A percentile compares a stretch with the other conserved stretches of the same genome.
These are phyloP conservation scores for Apogon hyalosoma DNA, from an alignment of 2,797 vertebrate species.

Conservation along the genomic window DNA sequence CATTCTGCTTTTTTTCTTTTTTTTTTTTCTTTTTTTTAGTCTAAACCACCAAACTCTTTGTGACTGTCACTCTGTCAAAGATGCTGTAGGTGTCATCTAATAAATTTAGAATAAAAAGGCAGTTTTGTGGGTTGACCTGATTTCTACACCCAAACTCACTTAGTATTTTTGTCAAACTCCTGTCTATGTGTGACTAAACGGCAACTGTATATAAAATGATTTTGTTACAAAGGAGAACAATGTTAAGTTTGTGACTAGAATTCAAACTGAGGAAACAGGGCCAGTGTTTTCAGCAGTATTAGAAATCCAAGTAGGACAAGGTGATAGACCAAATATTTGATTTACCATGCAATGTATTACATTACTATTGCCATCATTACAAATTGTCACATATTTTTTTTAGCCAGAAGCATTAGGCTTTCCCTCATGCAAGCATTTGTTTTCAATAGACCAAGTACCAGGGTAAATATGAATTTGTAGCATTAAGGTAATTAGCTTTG, in stretches of 20 bases:
- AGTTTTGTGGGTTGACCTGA: constrained; percentile 10
- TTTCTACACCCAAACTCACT: constrained; percentile 3
- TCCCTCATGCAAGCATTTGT: too few relatives aligned
- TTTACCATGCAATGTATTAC: too few relatives aligned
- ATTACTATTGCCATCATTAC: too few relatives aligned
- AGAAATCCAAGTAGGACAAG: too few relatives aligned
- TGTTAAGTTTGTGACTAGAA: constrained; percentile 15
- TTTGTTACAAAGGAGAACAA: constrained; percentile 24
- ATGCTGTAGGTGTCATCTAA: constrained; percentile 1
- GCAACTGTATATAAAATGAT: not conserved
- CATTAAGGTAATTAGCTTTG: too few relatives aligned
- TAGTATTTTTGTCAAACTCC: too few relatives aligned
- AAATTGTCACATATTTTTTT: too few relatives aligned
- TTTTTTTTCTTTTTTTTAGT: not conserved
- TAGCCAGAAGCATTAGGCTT: too few relatives aligned
- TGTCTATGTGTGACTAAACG: too few relatives aligned
- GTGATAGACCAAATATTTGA: too few relatives aligned
- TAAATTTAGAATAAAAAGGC: constrained; percentile 6
- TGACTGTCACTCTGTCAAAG: constrained; percentile 35
- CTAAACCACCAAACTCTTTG: constrained; percentile 2
- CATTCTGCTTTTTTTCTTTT: constrained; percentile 5
- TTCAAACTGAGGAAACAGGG: constrained; percentile 39
- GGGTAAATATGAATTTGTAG: too few relatives aligned
- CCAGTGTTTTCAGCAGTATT: constrained; percentile 5
- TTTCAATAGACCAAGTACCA: too few relatives aligned